Percentiles rank a stretch among this genome's conserved stretches.
These are phyloP conservation scores for Trimorus sp. DNA, from an alignment of 2,888 invertebrate species.

Conservation along the genomic window DNA sequence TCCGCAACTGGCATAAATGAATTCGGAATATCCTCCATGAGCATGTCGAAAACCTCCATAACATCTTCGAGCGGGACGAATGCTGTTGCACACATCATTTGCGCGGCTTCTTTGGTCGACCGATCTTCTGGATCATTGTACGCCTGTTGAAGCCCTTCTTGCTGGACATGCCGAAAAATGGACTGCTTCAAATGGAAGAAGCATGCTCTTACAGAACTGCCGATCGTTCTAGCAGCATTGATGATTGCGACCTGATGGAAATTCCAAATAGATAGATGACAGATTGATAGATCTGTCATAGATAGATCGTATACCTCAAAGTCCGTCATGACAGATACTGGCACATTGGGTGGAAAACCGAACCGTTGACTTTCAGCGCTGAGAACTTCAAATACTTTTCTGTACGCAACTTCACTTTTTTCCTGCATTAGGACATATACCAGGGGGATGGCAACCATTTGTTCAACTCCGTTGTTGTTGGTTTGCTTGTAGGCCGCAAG, in stretches of 20 bases:
- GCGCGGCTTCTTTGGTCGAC: neutral
- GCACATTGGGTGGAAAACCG: neutral
- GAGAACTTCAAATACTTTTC: slow-evolving; percentile 14
- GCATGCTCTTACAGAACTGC: neutral
- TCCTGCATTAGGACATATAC: slow-evolving; percentile 5
- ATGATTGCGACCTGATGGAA: slow-evolving; percentile 10
- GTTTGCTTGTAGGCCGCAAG: too few relatives aligned
- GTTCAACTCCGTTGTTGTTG: too few relatives aligned
- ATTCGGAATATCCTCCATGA: neutral
- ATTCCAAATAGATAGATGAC: too few relatives aligned
- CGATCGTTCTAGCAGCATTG: neutral
- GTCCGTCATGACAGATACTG: neutral
- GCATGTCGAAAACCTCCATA: neutral
- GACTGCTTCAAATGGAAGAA: slow-evolving; percentile 9
- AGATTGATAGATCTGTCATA: too few relatives aligned
- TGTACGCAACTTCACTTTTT: slow-evolving; percentile 14
- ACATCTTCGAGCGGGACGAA: slow-evolving; percentile 11
- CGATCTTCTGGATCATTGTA: slow-evolving; percentile 1
- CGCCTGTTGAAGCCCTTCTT: slow-evolving; percentile 4
- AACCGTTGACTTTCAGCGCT: neutral
- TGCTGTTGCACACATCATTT: slow-evolving; percentile 13
- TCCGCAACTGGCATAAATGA: slow-evolving; percentile 6
- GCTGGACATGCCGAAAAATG: slow-evolving; percentile 1
- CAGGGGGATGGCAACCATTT: slow-evolving; percentile 5
- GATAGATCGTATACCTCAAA: too few relatives aligned